phyloP scores from a whole-genome alignment of 2,113 vertebrate genomes.

The Arenaria interpres region DNA sequence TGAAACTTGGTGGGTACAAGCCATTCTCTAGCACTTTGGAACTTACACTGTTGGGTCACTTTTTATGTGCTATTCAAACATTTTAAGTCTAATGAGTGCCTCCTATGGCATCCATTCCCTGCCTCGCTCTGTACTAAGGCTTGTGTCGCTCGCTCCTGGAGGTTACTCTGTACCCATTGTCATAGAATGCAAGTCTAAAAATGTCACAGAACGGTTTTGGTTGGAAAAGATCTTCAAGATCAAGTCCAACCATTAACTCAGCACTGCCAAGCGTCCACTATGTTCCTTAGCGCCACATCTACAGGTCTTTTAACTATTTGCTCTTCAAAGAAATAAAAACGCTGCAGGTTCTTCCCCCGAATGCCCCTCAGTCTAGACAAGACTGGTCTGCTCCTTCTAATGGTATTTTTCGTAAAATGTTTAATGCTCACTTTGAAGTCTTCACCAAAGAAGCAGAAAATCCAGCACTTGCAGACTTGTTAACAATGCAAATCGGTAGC shows the following conservation, averaged over 20 bases:
- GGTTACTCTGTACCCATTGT: not conserved
- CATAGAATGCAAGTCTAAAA: not conserved
- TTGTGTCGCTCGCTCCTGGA: not conserved
- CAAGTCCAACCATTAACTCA: not conserved
- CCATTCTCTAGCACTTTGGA: not conserved
- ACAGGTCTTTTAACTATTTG: not conserved
- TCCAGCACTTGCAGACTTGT: not conserved
- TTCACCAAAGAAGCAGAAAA: not conserved
- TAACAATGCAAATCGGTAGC: fast-evolving
- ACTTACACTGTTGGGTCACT: not conserved
- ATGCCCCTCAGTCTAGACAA: not conserved
- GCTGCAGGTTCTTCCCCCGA: not conserved
- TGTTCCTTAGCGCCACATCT: not conserved
- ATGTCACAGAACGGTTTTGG: not conserved
- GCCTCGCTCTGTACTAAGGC: not conserved
- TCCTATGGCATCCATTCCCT: not conserved
- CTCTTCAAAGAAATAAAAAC: not conserved
- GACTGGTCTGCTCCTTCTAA: not conserved
- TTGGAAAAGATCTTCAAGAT: not conserved
- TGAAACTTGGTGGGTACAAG: not conserved
- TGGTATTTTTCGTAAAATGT: not conserved
- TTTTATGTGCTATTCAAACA: not conserved
- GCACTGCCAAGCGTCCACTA: not conserved
- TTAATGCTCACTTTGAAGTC: not conserved
- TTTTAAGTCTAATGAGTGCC: not conserved